Evolutionary conservation across 2,797 vertebrate species (phyloP), one percentile per base, ranked within the genome.

Genomic region (Onychomys torridus): DNA sequence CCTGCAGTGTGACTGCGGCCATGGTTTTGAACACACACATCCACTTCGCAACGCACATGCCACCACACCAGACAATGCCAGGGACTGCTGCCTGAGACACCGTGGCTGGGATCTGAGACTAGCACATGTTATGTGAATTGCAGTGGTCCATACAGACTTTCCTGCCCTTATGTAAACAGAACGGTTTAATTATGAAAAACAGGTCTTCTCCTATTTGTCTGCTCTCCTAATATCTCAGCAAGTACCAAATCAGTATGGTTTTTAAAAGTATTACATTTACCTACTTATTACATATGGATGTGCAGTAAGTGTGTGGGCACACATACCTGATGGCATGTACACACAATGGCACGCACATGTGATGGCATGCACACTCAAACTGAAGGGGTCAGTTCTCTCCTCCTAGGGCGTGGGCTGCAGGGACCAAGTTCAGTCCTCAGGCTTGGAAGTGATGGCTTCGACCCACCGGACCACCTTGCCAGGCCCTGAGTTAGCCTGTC

Each of bases 301-400:
- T 55, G 19, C 14, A 69, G 4, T 12, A 13, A 5, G 8, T 19
- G 29, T 46, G 40, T 65, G 61, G 29, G 29, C 61, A 23, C 43
- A 29, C 75, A 25, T 21, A 61, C 21, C 2, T 61, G 59, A 61
- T 25, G 7, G 21, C 23, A 61, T 7, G 21, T 6, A 17, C 12
- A 49, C 49, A 2, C 14, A 0, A 46, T 6, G 25, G 75, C 23
- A 13, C 40, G 0, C 21, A 10, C 9, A 4, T 19, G 27, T 2
- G 4, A 55, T 55, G 52, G 52, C 3, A 55, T 11, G 14, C 52
- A 61, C 59, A 61, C 21, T 4, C 40, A 43, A 8, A 37, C 27
- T 17, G 59, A 61, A 82, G 81, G 59, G 5, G 52, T 10, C n/a
- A 9, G 37, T 12, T 32, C 59, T 46, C 27, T 84, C 82, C 40